These are phyloP conservation scores for Sepiola atlantica DNA, from an alignment of 2,888 invertebrate species.

Conservation along the genomic window DNA sequence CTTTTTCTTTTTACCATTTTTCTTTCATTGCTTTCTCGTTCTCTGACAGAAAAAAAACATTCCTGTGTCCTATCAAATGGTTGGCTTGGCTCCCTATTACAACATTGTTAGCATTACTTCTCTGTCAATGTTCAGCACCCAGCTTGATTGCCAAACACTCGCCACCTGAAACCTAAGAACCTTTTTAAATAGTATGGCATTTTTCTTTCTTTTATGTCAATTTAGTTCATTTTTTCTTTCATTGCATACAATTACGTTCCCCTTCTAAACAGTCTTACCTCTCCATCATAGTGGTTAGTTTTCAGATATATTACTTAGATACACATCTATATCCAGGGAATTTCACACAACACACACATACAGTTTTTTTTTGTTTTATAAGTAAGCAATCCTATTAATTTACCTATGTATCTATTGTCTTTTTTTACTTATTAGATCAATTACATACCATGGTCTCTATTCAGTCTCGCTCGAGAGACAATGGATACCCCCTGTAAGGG, in stretches of 20 bases:
- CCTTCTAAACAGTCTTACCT: not conserved
- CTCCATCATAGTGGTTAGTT: not conserved
- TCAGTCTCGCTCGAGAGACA: too few species aligned
- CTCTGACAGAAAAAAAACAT: not conserved
- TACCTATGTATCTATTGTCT: not conserved
- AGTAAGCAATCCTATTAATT: too few species aligned
- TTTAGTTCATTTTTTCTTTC: not conserved
- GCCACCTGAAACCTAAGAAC: not conserved
- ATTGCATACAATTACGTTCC: not conserved
- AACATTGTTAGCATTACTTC: not conserved
- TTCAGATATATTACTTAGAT: not conserved
- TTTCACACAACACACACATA: not conserved
- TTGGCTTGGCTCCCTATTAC: not conserved
- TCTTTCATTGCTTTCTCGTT: not conserved
- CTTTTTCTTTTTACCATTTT: not conserved
- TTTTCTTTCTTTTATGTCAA: not conserved
- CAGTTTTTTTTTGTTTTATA: not conserved
- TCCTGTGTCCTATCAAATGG: not conserved
- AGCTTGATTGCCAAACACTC: not conserved
- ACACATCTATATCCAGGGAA: not conserved
- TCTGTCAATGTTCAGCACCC: not conserved
- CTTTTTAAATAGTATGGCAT: not conserved
- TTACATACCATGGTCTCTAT: too few species aligned
- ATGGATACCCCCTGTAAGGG: too few species aligned
- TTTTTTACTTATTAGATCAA: not conserved